Evolutionary conservation across 2,888 invertebrate species (phyloP).

Genomic region (Autographa gamma): DNA sequence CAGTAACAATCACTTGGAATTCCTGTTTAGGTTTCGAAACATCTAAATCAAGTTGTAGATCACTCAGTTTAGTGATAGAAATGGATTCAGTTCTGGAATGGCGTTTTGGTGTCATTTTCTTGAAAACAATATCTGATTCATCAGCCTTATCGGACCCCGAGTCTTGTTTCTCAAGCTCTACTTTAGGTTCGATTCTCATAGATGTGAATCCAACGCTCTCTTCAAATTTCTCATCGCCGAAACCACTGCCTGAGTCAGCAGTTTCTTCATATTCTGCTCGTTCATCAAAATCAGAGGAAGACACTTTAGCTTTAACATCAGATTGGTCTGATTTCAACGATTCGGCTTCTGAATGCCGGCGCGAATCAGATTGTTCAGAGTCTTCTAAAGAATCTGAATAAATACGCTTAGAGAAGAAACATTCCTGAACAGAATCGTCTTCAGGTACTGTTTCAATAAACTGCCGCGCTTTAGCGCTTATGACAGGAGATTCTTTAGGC

Average conservation of each 20-base stretch:
- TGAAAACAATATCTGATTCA: constrained; percentile 79
- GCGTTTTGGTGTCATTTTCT: constrained; percentile 84
- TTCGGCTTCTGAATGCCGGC: constrained; percentile 86
- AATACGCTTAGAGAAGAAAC: constrained; percentile 87
- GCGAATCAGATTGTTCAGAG: constrained; percentile 86
- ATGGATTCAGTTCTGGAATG: constrained; percentile 85
- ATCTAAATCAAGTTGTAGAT: constrained; percentile 76
- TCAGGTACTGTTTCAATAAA: constrained; percentile 88
- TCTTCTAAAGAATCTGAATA: constrained; percentile 88
- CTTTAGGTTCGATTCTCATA: constrained; percentile 78
- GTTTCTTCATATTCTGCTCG: constrained; percentile 86
- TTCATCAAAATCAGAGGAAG: constrained; percentile 87
- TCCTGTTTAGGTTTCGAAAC: constrained; percentile 77
- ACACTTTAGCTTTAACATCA: constrained; percentile 83
- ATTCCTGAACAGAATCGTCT: constrained; percentile 88
- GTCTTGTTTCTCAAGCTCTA: constrained; percentile 78
- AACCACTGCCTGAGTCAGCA: constrained; percentile 84
- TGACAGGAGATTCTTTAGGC: constrained; percentile 85
- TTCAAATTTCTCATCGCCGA: constrained; percentile 86
- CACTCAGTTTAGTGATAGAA: constrained; percentile 82
- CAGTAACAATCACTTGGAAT: constrained; percentile 84
- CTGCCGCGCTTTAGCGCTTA: constrained; percentile 87
- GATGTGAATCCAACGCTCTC: constrained; percentile 84
- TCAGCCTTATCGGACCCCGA: constrained; percentile 77
- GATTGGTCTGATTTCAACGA: constrained; percentile 87